Conservation (phyloP, 2,888 invertebrate genomes). For the Drosophila nr. fundita region DNA sequence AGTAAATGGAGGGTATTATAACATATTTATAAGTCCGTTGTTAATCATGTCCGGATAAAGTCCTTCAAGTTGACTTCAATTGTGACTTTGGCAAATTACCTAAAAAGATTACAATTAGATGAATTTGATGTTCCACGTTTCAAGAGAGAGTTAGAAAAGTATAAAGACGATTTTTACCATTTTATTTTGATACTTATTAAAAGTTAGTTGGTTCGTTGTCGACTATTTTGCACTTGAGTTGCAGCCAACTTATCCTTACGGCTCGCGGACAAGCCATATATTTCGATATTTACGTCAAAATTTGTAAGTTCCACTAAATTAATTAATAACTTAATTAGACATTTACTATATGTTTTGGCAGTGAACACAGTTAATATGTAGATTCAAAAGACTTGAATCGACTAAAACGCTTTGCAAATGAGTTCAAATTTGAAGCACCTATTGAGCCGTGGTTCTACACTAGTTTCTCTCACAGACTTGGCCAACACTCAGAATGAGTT, state of each 20-base stretch:
- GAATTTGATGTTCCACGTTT: too few species aligned
- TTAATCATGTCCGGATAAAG: neutral
- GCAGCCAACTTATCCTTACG: neutral
- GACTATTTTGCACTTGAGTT: neutral
- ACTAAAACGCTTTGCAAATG: neutral
- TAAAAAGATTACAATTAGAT: neutral
- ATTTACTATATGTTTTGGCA: neutral
- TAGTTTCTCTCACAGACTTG: neutral
- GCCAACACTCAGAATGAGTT: slow-evolving; percentile 26
- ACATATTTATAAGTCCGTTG: neutral
- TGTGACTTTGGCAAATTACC: neutral
- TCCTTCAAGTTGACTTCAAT: neutral
- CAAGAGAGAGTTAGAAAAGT: neutral
- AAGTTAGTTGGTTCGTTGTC: neutral
- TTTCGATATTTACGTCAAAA: slow-evolving; percentile 17
- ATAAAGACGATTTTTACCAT: neutral
- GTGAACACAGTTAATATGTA: neutral
- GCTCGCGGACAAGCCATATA: slow-evolving; percentile 13
- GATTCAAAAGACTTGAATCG: neutral
- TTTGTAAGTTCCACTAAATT: neutral
- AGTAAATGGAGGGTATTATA: neutral
- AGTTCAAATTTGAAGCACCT: slow-evolving; percentile 3
- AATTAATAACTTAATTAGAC: neutral
- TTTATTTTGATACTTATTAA: neutral
- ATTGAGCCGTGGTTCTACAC: rapidly evolving